Base-by-base conservation (phyloP, 2,797 vertebrate species). In the Poeciliopsis presidionis region DNA sequence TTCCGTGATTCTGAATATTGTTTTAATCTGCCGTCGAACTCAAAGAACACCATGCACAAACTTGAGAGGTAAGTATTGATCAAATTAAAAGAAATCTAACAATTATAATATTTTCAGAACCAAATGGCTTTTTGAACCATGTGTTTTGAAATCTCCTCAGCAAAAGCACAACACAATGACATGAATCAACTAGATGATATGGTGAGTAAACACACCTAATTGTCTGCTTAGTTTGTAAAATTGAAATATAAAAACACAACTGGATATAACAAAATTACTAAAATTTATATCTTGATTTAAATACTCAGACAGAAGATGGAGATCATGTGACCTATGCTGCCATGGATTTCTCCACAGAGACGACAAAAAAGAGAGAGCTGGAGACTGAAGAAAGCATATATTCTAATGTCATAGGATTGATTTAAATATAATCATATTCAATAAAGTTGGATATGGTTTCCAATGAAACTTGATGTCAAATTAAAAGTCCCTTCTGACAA, bases 1-100 rank as follows among this genome's bases (percentile, higher is more conserved):
- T 53, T 85, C 77, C 65, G 0, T 77, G 33, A 7, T 57, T 46
- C 39, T 75, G 55, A 82, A 75, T 77, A 16, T 79, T 33, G 3
- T 47, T 71, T 63, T 84, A 18, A 72, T 86, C 36, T 73, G n/a
- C 55, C 0, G 43, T 0, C 46, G 0, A 75, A 82, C 67, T 33
- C 43, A n/a, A 61, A 72, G 12, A 75, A 5, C 36, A 75, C 5
- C 8, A 45, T 0, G 33, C 39, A 25, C 45, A 67, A 67, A 49
- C 12, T 9, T 3, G n/a, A 69, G 20, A 75, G 46, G 79, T 75
- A 36, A 73, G 67, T 61, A 2, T 11, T 43, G n/a, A 22, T 76
- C 30, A 65, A 41, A 12, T 22, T 12, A 41, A 41, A 4, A 12
- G 18, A 65, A n/a, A 55, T 55, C 8, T 22, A 63, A 5, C 20